A percentile compares a stretch with the other conserved stretches of the same genome.
Conservation (phyloP, 2,113 vertebrate species). For the Chrysochloris asiatica region DNA sequence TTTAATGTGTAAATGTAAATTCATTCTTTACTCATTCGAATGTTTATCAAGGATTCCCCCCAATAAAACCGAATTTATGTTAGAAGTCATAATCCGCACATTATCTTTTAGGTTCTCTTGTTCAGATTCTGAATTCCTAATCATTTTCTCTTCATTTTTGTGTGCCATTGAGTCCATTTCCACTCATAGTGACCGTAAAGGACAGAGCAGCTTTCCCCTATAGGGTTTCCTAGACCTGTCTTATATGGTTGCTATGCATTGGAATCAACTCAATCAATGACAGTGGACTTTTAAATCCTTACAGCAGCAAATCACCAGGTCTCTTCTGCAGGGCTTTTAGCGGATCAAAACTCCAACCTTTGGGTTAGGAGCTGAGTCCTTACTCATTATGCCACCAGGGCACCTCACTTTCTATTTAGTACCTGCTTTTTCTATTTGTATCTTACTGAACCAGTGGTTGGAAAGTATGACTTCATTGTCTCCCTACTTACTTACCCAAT, state of each 20-base stretch:
- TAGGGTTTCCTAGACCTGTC: background rate
- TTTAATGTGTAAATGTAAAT: background rate
- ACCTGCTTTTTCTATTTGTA: background rate
- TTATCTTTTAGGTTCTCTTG: background rate
- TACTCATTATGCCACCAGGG: background rate
- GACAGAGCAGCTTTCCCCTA: background rate
- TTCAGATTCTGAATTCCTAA: background rate
- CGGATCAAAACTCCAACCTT: background rate
- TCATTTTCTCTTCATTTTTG: background rate
- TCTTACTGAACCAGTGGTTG: background rate
- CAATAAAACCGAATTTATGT: background rate
- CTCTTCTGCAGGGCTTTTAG: background rate
- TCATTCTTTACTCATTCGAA: background rate
- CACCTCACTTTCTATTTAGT: background rate
- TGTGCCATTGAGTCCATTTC: background rate
- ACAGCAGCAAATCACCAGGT: background rate
- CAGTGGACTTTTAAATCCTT: background rate
- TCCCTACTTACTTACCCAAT: background rate
- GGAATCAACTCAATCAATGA: no score
- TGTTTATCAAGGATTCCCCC: background rate
- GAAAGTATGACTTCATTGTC: slow-evolving; percentile 32
- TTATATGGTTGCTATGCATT: no score
- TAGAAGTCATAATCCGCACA: background rate
- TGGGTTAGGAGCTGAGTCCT: background rate
- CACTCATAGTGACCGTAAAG: background rate